Percentiles rank a stretch among this genome's conserved stretches.
phyloP scores from a whole-genome alignment of 2,113 vertebrate genomes.

The Thomomys bottae region DNA sequence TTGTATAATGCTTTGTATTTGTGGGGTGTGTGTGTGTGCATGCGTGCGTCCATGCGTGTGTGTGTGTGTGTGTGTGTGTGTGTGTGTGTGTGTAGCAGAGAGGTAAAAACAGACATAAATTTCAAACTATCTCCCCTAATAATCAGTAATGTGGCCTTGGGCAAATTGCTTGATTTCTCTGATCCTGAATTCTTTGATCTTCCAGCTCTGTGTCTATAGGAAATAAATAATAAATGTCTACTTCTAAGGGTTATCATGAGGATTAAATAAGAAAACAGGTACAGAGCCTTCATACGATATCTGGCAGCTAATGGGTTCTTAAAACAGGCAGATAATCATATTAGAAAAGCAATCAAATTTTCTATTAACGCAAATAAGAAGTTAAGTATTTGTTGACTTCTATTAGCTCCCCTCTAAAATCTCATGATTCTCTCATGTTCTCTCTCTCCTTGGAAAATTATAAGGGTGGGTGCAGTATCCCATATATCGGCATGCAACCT shows the following conservation, averaged over 20 bases:
- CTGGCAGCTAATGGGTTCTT: background rate
- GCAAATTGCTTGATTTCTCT: conserved; percentile 44
- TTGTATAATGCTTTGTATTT: background rate
- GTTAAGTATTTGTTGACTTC: background rate
- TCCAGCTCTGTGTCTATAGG: conserved; percentile 31
- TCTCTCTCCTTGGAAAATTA: background rate
- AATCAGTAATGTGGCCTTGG: conserved; percentile 14
- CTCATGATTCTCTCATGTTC: background rate
- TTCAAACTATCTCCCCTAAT: conserved; percentile 37
- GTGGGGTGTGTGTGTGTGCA: too few species aligned
- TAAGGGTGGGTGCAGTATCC: background rate
- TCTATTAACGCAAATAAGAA: conserved; percentile 25
- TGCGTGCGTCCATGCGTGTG: too few species aligned
- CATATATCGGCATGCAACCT: background rate
- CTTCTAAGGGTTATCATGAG: conserved; percentile 16
- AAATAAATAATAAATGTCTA: conserved; percentile 50
- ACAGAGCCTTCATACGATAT: background rate
- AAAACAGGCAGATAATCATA: conserved; percentile 4
- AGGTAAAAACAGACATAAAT: background rate
- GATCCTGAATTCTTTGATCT: conserved; percentile 42
- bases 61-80: too few species aligned
- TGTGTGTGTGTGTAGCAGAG: background rate
- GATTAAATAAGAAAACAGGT: conserved; percentile 47
- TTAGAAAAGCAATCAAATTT: conserved; percentile 33
- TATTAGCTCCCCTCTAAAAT: background rate